Evolutionary conservation across 2,888 invertebrate genomes (phyloP), one percentile per base, ranked within the genome.

Genomic region (Acanthopleura granulata): DNA sequence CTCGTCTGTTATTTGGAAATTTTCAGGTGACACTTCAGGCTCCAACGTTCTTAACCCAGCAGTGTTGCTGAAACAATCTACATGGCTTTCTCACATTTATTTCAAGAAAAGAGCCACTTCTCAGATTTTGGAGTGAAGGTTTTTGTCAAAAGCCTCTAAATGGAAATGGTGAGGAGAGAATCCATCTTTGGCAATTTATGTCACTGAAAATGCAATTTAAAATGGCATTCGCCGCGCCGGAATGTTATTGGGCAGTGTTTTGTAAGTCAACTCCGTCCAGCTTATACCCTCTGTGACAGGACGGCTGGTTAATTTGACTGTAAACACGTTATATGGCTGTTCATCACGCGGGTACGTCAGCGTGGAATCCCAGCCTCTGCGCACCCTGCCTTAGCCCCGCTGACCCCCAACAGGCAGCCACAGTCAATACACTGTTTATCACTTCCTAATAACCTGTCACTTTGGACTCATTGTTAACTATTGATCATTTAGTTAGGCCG

Each of bases 381-480:
- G 3, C 40, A n/a, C 29, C 29, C 66, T 6, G 27, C 16, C 66
- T 66, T 27, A 66, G 29, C 66, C 29, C 14, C 25, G 22, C 66
- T 66, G 25, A 66, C 22, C 29, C 27, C 29, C 27, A 1, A 66
- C 22, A 27, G 66, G 29, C 27, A 22, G 57, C 18, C 29, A 27
- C 29, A 66, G 66, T 66, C 66, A 66, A 66, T 66, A 66, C 6
- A 66, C 27, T 27, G 66, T 66, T 66, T 66, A 66, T 66, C 29
- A 27, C 25, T 6, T 27, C 29, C 16, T 66, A 66, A 66, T 66
- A 22, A 66, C 16, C 29, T 66, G 66, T 27, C 66, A 27, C 22
- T 66, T 66, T 6, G 6, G 66, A 27, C 25, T 66, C 22, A 66
- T 57, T 66, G 66, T 66, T 66, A 27, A 66, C 66, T 66, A 27